Percentiles rank a stretch among this genome's conserved stretches.
These are phyloP conservation scores for Lichenostomus cassidix DNA, from an alignment of 2,113 vertebrate species.

Conservation along the genomic window DNA sequence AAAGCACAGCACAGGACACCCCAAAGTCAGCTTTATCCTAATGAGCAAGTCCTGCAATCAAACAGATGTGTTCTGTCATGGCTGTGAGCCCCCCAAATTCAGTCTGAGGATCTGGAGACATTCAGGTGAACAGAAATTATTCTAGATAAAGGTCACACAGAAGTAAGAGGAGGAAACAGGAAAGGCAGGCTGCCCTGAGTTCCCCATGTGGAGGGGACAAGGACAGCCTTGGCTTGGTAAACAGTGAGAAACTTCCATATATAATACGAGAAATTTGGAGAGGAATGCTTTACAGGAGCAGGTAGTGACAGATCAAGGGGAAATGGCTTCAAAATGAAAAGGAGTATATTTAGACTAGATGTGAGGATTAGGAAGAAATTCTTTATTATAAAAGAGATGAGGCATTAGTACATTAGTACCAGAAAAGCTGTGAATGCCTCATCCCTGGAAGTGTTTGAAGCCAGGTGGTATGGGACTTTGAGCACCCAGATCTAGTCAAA, in stretches of 20 bases:
- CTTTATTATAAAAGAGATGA: neutral
- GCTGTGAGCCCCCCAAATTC: neutral
- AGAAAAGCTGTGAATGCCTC: neutral
- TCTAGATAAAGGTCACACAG: neutral
- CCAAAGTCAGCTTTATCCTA: neutral
- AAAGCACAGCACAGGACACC: neutral
- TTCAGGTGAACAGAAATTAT: neutral
- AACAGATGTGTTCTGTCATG: neutral
- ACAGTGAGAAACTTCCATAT: neutral
- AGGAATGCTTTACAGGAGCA: neutral
- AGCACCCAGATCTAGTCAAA: neutral
- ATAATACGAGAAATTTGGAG: neutral
- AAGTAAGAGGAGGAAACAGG: neutral
- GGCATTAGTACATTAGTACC: neutral
- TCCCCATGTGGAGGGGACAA: neutral
- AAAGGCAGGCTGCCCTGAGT: neutral
- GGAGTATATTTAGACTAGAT: neutral
- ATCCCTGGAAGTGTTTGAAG: neutral
- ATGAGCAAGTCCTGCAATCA: neutral
- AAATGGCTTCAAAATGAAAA: neutral
- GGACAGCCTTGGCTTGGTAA: neutral
- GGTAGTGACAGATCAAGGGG: neutral
- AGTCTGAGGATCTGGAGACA: neutral
- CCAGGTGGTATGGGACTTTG: neutral
- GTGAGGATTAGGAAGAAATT: neutral